Evolutionary conservation across 2,113 vertebrate genomes (phyloP), one percentile per base, ranked within the genome.

Genomic region (Ceyx margarethae): DNA sequence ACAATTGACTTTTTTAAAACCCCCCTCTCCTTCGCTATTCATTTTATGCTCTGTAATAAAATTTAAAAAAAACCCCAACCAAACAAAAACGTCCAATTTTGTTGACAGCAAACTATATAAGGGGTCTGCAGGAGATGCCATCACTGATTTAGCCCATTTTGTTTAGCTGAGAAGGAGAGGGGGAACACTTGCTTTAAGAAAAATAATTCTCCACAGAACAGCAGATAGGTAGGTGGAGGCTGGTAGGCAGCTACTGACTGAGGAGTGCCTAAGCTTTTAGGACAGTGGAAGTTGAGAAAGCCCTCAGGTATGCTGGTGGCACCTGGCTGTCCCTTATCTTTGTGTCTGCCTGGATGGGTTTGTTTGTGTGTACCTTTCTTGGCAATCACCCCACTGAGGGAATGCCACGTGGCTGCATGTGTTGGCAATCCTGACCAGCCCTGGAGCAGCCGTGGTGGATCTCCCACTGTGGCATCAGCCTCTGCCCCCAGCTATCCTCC

Each of bases 211-310:
- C 48, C 31, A 50, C 67, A 86, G 68, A 83, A 13, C 6, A 73
- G 65, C 4, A 11, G 60, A 74, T 43, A 20, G 40, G 42, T 25
- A 85, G 56, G 15, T 21, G 25, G 57, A 71, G 40, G 62, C 25
- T 87, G 78, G 28, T 45, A 43, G 51, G 48, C 15, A 62, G 28
- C 13, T 15, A 11, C 22, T 83, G 28, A 31, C 51, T 43, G 57
- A 89, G 31, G 57, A 75, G n/a, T 65, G 17, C 40, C 61, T 37
- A 4, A 82, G 14, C 35, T 37, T 89, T 86, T 68, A 85, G 87
- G 90, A 7, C 10, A 4, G 73, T 90, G 93, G 94, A 96, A 95
- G 94, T 19, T 95, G 91, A 94, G 88, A 93, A 94, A 90, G 35
- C 43, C 60, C 37, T 14, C 56, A 66, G 91, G 95, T 96, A 96